Evolutionary conservation across 2,888 invertebrate species (phyloP).

Genomic region (Hirtodrosophila cameraria): DNA sequence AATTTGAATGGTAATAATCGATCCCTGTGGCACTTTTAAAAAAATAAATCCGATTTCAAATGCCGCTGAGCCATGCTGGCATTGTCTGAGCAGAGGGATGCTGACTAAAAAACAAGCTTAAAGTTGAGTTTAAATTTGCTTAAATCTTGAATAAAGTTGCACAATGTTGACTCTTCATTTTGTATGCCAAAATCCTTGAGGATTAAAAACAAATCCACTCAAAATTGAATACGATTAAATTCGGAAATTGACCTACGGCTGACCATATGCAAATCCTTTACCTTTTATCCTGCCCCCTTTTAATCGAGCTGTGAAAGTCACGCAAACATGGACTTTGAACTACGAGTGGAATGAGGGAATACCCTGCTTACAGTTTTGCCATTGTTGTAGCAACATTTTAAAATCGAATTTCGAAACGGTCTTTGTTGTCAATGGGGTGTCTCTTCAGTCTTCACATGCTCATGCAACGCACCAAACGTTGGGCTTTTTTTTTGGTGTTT

Average conservation of each 20-base stretch:
- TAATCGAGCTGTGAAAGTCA: conserved; percentile 72
- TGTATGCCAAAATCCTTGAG: conserved; percentile 47
- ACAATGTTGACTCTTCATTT: conserved; percentile 47
- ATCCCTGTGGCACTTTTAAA: conserved; percentile 83
- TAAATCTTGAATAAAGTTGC: conserved; percentile 7
- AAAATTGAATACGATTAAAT: conserved; percentile 76
- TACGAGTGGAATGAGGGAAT: neutral
- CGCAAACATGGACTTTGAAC: conserved; percentile 10
- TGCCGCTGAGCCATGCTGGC: conserved; percentile 26
- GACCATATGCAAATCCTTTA: conserved; percentile 68
- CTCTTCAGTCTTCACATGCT: conserved; percentile 9
- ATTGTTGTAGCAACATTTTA: conserved; percentile 70
- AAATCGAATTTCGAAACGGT: conserved; percentile 70
- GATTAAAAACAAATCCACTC: conserved; percentile 78
- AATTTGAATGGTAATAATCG: conserved; percentile 84
- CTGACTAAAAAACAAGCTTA: conserved; percentile 1
- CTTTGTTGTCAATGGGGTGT: conserved; percentile 27
- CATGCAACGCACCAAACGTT: conserved; percentile 22
- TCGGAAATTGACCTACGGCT: conserved; percentile 69
- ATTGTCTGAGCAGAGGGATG: conserved; percentile 24
- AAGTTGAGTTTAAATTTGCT: conserved; percentile 36
- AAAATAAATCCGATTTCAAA: conserved; percentile 81
- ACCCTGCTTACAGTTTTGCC: conserved; percentile 20
- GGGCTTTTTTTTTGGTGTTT: conserved; percentile 23
- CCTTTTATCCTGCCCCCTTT: neutral